A percentile compares a stretch with the other conserved stretches of the same genome.
phyloP scores from a whole-genome alignment of 2,113 vertebrate genomes.

The Pedetes capensis region DNA sequence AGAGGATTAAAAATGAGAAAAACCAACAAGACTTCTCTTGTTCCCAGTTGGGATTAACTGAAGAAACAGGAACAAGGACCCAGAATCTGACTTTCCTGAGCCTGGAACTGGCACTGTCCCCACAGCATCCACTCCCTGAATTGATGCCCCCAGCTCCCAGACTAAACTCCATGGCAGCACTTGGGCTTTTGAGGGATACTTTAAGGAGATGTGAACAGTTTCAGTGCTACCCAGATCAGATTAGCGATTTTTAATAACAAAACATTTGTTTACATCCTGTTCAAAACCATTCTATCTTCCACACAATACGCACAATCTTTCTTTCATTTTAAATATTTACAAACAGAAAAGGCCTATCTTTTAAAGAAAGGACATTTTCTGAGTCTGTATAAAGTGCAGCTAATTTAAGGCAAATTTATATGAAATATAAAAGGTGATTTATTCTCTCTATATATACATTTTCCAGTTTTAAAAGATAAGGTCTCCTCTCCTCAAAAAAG shows the following conservation, averaged over 20 bases:
- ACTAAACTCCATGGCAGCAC: not conserved
- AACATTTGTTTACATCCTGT: conserved; percentile 23
- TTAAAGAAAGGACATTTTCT: conserved; percentile 80
- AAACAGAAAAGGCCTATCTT: conserved; percentile 82
- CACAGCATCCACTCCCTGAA: not conserved
- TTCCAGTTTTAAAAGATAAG: conserved; percentile 81
- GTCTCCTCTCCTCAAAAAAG: conserved; percentile 74
- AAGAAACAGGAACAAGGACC: not conserved
- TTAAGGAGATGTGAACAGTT: conserved; percentile 18
- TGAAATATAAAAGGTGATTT: conserved; percentile 86
- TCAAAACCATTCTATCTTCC: conserved; percentile 48
- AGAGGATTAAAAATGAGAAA: conserved; percentile 54
- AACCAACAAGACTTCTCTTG: conserved; percentile 22
- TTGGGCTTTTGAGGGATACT: not conserved
- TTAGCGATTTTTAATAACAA: conserved; percentile 36
- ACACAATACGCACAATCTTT: conserved; percentile 77
- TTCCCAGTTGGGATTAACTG: not conserved
- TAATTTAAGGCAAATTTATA: conserved; percentile 90
- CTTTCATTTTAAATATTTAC: conserved; percentile 83
- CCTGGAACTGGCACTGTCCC: not conserved
- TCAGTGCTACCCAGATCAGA: conserved; percentile 12
- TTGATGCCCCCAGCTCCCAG: not conserved
- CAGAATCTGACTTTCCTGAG: conserved; percentile 31
- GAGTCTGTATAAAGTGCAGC: conserved; percentile 87
- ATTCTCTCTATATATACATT: conserved; percentile 81